Evolutionary conservation across 2,113 vertebrate genomes (phyloP).

Genomic region (Balaeniceps rex): DNA sequence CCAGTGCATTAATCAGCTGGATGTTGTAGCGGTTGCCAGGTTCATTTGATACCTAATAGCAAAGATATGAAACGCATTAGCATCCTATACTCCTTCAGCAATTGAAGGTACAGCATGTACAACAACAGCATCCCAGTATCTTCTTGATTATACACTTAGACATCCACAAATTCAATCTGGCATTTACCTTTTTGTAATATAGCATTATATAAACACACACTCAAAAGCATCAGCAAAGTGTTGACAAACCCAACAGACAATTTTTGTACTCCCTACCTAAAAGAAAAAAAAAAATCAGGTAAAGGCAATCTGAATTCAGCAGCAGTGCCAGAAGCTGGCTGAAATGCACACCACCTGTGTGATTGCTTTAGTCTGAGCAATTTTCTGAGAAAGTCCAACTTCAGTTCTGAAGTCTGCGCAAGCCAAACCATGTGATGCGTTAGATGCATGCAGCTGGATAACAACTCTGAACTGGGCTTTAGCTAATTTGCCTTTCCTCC

Average conservation of each 20-base stretch:
- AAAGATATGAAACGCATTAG: background rate
- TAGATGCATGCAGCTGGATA: background rate
- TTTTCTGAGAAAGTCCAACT: background rate
- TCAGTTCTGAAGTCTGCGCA: background rate
- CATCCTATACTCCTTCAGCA: background rate
- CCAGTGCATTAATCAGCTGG: constrained; percentile 97
- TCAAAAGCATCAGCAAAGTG: background rate
- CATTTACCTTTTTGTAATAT: background rate
- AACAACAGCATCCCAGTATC: background rate
- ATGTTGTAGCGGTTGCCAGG: constrained; percentile 99
- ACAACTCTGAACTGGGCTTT: background rate
- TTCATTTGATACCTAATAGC: constrained; percentile 91
- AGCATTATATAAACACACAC: too few relatives aligned
- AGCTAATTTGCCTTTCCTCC: background rate
- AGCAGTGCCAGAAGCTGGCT: background rate
- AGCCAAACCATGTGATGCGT: background rate
- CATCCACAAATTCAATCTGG: background rate
- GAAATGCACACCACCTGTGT: rapidly evolving
- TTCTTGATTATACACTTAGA: background rate
- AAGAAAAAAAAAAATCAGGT: background rate
- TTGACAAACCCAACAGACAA: background rate
- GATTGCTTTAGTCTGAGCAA: background rate
- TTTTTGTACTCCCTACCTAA: background rate
- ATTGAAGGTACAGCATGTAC: background rate
- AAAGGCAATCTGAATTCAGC: background rate